Evolutionary conservation across 1,140 invertebrate genomes (phyloP), one percentile per base, ranked within the genome.

Genomic region (Apolygus lucorum): DNA sequence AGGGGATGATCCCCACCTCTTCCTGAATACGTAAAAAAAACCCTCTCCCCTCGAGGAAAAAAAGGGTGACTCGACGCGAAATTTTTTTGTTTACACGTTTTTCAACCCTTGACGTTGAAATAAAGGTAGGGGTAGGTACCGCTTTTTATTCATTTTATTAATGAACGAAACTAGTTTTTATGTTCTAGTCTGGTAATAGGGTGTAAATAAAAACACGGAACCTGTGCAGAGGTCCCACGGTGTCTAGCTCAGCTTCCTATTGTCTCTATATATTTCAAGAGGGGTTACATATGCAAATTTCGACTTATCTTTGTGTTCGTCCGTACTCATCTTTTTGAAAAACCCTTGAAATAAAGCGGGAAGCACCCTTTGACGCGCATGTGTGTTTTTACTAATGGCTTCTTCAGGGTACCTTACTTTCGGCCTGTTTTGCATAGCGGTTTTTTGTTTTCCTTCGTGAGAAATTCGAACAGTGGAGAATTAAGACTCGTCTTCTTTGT

Each of bases 131-230:
- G 34, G 34, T 42, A 42, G 34, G 4, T 42, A 42, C 34, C 34
- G 17, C 34, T 42, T 42, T 42, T 42, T 42, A 42, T 59, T 59
- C 22, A 59, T 59, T 11, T 11, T 21, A 24, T 22, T 59, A 59
- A 59, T 59, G 54, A 59, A 59, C 22, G 11, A 59, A 59, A 59
- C 54, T 59, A 59, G 54, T 59, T 59, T 59, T 59, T 59, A 17
- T 42, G 34, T 21, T 59, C n/a, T n/a, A n/a, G n/a, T n/a, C n/a
- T 59, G 8, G 54, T 59, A 59, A 59, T 59, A 24, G 54, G 54
- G 54, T 59, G 54, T 59, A 59, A 59, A 59, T 59, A 59, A 59
- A 59, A 59, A 59, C 54, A 59, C 8, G 54, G 54, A 17, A 59
- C 13, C 54, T 59, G 54, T 8, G 4, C 4, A 11, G 54, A 21